phyloP scores from a whole-genome alignment of 2,888 invertebrate genomes.

The Blastobasis lacticolella region DNA sequence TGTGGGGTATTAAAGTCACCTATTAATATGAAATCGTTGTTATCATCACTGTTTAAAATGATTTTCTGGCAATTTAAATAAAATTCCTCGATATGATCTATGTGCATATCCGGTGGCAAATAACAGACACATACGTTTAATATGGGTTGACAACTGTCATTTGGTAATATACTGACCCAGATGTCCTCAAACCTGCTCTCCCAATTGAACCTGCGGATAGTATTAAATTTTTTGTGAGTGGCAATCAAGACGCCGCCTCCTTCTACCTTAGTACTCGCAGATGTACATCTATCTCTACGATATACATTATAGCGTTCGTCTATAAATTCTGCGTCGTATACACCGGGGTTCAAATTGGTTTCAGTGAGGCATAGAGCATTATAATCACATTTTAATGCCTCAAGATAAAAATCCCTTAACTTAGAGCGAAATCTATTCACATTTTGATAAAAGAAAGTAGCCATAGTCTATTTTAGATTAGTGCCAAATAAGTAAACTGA shows the following conservation, averaged over 20 bases:
- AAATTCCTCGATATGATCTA: neutral
- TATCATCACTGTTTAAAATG: neutral
- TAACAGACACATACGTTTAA: neutral
- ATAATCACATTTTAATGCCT: neutral
- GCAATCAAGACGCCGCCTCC: neutral
- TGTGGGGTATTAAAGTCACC: neutral
- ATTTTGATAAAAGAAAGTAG: neutral
- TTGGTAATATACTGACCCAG: neutral
- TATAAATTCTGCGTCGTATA: constrained; percentile 1
- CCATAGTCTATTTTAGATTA: too few species aligned
- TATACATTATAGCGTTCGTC: neutral
- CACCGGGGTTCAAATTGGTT: neutral
- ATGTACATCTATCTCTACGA: constrained; percentile 1
- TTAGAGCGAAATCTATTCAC: neutral
- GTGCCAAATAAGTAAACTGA: too few species aligned
- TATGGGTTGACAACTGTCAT: neutral
- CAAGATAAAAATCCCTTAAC: neutral
- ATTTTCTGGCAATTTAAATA: neutral
- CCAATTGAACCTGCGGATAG: neutral
- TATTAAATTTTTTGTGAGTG: neutral
- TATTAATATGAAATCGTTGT: neutral
- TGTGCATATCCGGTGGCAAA: neutral
- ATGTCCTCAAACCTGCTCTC: neutral
- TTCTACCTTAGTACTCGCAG: neutral
- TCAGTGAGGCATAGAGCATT: constrained; percentile 4